Conservation (phyloP, 2,797 vertebrate species). For the Thripadectes ignobilis region DNA sequence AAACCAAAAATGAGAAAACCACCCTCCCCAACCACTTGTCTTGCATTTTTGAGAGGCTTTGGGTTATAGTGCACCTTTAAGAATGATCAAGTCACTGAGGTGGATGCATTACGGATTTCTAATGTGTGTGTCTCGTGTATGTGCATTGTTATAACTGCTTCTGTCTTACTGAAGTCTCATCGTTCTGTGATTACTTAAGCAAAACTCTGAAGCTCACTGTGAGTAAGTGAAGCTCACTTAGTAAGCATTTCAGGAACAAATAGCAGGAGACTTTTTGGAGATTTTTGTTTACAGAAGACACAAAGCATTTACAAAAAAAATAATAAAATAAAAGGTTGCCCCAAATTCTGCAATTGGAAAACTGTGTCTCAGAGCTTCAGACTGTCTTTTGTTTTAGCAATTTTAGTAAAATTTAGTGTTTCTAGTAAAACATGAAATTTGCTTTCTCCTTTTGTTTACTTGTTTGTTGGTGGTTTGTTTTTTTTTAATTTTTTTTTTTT, state of each 20-base stretch:
- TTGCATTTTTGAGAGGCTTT: not conserved
- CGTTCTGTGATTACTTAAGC: accelerated
- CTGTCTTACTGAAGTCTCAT: not conserved
- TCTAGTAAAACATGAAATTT: not conserved
- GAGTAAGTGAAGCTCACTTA: too few relatives aligned
- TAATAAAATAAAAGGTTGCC: not conserved
- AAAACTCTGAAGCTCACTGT: not conserved
- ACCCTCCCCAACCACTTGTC: not conserved
- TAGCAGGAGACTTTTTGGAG: not conserved
- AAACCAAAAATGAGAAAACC: not conserved
- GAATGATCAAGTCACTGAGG: not conserved
- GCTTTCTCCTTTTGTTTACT: not conserved
- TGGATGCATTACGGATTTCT: not conserved
- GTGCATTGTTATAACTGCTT: not conserved
- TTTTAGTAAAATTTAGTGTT: not conserved
- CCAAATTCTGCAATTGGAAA: not conserved
- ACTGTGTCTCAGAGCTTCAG: not conserved
- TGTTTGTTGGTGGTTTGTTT: not conserved
- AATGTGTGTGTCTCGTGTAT: accelerated
- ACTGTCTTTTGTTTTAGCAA: not conserved
- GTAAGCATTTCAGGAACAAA: not conserved
- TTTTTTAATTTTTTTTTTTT: not conserved
- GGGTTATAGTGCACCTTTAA: not conserved
- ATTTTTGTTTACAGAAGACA: not conserved
- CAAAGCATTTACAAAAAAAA: not conserved